A percentile compares a stretch with the other conserved stretches of the same genome.
These are phyloP conservation scores for Thumatha senex DNA, from an alignment of 2,888 invertebrate genomes.

Conservation along the genomic window DNA sequence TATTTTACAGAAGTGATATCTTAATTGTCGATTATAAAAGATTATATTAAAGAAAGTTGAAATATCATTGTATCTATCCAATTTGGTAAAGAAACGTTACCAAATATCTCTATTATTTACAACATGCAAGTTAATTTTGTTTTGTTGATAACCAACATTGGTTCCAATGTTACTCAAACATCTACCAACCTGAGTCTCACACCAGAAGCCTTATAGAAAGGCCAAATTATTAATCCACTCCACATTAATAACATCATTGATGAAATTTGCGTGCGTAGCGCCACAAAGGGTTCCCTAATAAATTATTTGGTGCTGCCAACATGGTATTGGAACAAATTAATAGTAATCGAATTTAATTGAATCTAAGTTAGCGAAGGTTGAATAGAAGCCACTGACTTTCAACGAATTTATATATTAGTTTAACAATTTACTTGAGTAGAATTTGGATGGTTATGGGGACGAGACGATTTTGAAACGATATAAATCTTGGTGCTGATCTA, in stretches of 20 bases:
- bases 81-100: no score
- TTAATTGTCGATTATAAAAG: no score
- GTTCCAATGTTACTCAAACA: neutral
- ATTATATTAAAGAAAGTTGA: no score
- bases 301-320: conserved; percentile 45
- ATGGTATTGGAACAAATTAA: conserved; percentile 51
- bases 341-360: conserved; percentile 55
- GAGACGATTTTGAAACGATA: conserved; percentile 27
- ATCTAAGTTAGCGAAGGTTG: conserved; percentile 49
- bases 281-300: conserved; percentile 41
- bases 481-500: no score
- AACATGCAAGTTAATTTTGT: no score
- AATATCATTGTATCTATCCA: no score
- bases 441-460: conserved; percentile 29
- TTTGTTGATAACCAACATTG: neutral
- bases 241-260: conserved; percentile 42
- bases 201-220: conserved; percentile 23
- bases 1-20: no score
- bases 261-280: conserved; percentile 44
- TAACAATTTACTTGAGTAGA: conserved; percentile 55
- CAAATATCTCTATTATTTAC: no score
- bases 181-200: conserved; percentile 1
- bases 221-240: conserved; percentile 40
- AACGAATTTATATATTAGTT: conserved; percentile 61
- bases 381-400: conserved; percentile 57